Conservation (phyloP, 2,888 invertebrate species). For the Cataglyphis livida region DNA sequence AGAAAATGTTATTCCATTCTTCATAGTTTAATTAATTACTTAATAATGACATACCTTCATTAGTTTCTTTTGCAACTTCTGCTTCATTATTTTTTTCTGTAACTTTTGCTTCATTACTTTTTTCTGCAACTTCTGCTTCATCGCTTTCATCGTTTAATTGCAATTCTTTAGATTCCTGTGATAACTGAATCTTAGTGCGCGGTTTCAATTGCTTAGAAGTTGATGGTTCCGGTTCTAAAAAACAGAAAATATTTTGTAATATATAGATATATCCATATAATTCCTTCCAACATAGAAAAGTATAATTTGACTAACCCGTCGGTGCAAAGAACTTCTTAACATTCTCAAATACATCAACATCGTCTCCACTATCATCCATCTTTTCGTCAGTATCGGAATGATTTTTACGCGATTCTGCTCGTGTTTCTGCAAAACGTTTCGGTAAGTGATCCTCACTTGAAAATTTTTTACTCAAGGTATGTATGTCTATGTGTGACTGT, state of each 20-base stretch:
- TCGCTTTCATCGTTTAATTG: constrained; percentile 9
- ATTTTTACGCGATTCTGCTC: background rate
- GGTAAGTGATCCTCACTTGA: background rate
- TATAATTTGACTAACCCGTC: constrained; percentile 59
- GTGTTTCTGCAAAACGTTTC: constrained; percentile 31
- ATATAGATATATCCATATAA: background rate
- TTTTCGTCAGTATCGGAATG: constrained; percentile 41
- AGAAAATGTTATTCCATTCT: constrained; percentile 30
- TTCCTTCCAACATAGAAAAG: background rate
- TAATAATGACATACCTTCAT: constrained; percentile 52
- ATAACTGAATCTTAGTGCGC: background rate
- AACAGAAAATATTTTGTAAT: background rate
- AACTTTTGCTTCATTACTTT: background rate
- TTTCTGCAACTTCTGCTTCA: background rate
- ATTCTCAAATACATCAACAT: constrained; percentile 84
- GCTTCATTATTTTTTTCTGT: background rate
- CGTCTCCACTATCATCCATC: constrained; percentile 77
- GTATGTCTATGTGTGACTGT: background rate
- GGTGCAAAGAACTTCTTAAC: constrained; percentile 75
- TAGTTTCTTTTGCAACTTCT: background rate
- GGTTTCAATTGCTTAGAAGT: constrained; percentile 30
- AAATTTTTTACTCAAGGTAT: background rate
- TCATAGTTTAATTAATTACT: constrained; percentile 9
- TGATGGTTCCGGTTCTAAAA: constrained; percentile 52
- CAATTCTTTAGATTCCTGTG: constrained; percentile 22